Evolutionary conservation across 2,113 vertebrate species (phyloP).

Genomic region (Psilopogon haemacephalus): DNA sequence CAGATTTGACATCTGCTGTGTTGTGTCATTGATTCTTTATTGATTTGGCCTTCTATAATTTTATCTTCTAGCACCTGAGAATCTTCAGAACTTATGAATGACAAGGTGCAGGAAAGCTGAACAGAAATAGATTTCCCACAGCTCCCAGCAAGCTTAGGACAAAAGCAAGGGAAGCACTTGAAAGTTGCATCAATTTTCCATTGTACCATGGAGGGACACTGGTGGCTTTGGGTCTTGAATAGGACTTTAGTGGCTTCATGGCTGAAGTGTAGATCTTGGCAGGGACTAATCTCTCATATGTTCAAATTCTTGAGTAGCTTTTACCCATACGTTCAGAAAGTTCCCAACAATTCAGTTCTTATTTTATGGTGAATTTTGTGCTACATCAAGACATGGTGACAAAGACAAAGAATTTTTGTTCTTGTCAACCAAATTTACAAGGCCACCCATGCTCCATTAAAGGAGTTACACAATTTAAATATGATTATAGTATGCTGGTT

Average conservation of each 20-base stretch:
- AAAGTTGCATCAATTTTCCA: not conserved
- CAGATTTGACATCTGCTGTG: not conserved
- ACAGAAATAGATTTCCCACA: not conserved
- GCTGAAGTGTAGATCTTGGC: not conserved
- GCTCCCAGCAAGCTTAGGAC: fast-evolving
- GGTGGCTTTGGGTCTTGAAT: not conserved
- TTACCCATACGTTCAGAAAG: not conserved
- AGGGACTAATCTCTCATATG: not conserved
- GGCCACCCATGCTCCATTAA: slow-evolving; percentile 3
- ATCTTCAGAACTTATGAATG: not conserved
- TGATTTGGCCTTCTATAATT: not conserved
- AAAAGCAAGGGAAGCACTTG: not conserved
- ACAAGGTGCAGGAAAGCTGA: not conserved
- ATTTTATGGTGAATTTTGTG: not conserved
- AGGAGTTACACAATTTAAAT: slow-evolving; percentile 51
- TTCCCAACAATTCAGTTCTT: not conserved
- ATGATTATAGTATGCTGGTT: slow-evolving; percentile 56
- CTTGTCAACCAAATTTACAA: not conserved
- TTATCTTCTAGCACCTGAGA: not conserved
- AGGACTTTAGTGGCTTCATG: not conserved
- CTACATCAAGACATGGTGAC: not conserved
- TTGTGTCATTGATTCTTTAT: not conserved
- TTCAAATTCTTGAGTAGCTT: not conserved
- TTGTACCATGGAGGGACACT: not conserved
- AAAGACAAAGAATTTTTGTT: slow-evolving; percentile 7